Conservation (phyloP, 2,888 invertebrate genomes). For the Microctonus hyperodae region DNA sequence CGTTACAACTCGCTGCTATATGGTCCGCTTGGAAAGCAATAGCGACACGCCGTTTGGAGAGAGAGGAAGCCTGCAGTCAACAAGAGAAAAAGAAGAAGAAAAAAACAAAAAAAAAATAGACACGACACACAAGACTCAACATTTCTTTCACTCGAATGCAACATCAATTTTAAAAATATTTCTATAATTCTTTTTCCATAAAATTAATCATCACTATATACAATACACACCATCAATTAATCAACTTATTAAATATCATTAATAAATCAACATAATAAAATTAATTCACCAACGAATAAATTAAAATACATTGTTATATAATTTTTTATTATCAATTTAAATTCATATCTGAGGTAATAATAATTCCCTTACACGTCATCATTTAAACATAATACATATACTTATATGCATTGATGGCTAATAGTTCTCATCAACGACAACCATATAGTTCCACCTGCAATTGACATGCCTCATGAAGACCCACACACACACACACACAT, state of each 20-base stretch:
- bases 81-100: conserved; percentile 19
- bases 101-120: background rate
- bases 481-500: background rate
- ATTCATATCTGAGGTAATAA: too few species aligned
- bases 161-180: background rate
- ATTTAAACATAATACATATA: background rate
- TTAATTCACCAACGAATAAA: too few species aligned
- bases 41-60: conserved; percentile 29
- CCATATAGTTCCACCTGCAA: conserved; percentile 10
- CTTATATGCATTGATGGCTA: background rate
- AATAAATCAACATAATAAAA: too few species aligned
- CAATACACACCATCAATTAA: too few species aligned
- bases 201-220: too few species aligned
- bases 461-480: conserved; percentile 20
- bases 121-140: background rate
- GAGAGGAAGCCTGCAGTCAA: conserved; percentile 7
- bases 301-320: too few species aligned
- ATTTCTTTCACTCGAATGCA: background rate
- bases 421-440: background rate
- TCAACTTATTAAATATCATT: too few species aligned
- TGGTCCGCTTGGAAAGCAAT: conserved; percentile 50
- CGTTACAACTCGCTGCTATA: conserved; percentile 51
- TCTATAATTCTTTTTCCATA: background rate
- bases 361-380: background rate
- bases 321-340: too few species aligned